These are phyloP conservation scores for Bhutanitis thaidina DNA, from an alignment of 2,888 invertebrate species.

Conservation along the genomic window DNA sequence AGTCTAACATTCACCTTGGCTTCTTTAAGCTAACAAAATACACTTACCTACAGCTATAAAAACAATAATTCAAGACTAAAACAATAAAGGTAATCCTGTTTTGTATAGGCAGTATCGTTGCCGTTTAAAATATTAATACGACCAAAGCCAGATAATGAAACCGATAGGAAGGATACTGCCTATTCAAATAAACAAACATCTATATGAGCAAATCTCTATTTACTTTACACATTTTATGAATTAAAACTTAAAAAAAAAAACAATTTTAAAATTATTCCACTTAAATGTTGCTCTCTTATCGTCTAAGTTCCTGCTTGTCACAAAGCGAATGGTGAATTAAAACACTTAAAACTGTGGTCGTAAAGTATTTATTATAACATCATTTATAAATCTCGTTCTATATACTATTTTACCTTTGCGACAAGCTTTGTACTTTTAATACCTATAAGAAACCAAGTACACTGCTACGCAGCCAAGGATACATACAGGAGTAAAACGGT, in stretches of 20 bases:
- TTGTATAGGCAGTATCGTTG: constrained; percentile 68
- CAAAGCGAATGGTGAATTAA: constrained; percentile 56
- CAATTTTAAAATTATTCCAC: constrained; percentile 43
- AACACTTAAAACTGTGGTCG: constrained; percentile 35
- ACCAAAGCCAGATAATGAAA: constrained; percentile 25
- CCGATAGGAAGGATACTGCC: constrained; percentile 67
- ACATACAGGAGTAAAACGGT: constrained; percentile 24
- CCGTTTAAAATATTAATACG: constrained; percentile 30
- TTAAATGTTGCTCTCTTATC: constrained; percentile 49
- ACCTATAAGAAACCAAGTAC: constrained; percentile 78
- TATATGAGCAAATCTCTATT: constrained; percentile 71
- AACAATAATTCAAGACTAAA: constrained; percentile 61
- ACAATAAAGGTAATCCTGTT: constrained; percentile 44
- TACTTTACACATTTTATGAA: constrained; percentile 63
- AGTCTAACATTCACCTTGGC: constrained; percentile 79
- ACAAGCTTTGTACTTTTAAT: constrained; percentile 68
- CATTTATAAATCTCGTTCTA: constrained; percentile 33
- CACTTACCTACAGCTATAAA: constrained; percentile 76
- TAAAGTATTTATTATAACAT: constrained; percentile 38
- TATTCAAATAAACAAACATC: constrained; percentile 68
- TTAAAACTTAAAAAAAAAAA: constrained; percentile 36
- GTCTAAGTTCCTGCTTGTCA: constrained; percentile 58
- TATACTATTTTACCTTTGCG: constrained; percentile 64
- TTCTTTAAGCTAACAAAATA: constrained; percentile 79
- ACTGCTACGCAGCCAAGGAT: constrained; percentile 74